These are phyloP conservation scores for Hoplodrina blanda DNA, from an alignment of 2,888 invertebrate species.

Conservation along the genomic window DNA sequence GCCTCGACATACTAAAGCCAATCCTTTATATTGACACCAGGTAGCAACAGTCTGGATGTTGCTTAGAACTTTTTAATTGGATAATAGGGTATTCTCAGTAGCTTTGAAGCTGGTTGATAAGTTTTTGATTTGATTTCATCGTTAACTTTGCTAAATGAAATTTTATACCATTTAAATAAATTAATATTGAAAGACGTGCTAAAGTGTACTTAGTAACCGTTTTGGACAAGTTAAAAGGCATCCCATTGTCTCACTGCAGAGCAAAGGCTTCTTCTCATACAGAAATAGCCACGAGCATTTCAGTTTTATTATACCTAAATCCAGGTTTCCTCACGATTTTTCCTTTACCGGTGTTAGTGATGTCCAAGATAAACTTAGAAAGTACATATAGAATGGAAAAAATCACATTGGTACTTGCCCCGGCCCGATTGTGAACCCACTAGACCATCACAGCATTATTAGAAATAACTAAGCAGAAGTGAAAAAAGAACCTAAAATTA, in stretches of 20 bases:
- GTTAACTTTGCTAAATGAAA: background rate
- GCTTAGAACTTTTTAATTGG: conserved; percentile 27
- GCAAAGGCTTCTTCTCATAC: no score
- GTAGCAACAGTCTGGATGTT: background rate
- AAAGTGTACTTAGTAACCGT: background rate
- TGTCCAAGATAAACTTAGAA: no score
- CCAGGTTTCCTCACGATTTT: no score
- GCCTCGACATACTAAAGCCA: conserved; percentile 27
- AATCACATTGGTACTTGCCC: no score
- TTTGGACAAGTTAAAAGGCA: background rate
- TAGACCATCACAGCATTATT: no score
- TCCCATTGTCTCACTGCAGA: no score
- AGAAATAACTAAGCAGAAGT: background rate
- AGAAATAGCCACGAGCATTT: no score
- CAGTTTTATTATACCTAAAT: no score
- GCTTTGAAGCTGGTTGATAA: background rate
- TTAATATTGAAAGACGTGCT: background rate
- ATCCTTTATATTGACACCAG: conserved; percentile 45
- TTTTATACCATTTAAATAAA: no score
- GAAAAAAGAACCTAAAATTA: background rate
- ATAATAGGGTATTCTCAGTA: conserved; percentile 6
- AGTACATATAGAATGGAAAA: no score
- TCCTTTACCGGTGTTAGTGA: no score
- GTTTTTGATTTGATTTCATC: background rate
- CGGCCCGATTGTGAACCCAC: no score